Percentiles rank a stretch among this genome's conserved stretches.
These are phyloP conservation scores for Mimumesa dahlbomi DNA, from an alignment of 2,888 invertebrate species.

Conservation along the genomic window DNA sequence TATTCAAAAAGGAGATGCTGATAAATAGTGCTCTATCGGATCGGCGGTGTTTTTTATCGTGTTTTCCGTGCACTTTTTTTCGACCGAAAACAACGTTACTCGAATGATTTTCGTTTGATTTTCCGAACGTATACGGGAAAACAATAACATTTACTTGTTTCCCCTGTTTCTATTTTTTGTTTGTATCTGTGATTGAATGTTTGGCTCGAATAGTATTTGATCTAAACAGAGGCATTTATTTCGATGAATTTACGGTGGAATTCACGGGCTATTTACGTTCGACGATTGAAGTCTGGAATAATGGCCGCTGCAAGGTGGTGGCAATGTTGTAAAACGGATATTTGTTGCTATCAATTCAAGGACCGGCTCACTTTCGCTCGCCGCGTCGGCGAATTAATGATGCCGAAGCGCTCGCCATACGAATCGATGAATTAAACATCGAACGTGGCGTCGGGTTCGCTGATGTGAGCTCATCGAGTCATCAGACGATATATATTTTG, in stretches of 20 bases:
- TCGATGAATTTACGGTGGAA: too few species aligned
- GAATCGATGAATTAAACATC: conserved; percentile 53
- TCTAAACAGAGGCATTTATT: too few species aligned
- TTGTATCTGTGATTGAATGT: too few species aligned
- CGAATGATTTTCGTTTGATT: too few species aligned
- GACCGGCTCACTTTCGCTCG: conserved; percentile 19
- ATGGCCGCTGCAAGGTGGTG: too few species aligned
- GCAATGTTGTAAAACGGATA: neutral
- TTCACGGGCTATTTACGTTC: too few species aligned
- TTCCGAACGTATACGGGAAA: too few species aligned
- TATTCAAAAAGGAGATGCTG: neutral
- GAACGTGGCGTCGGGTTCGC: neutral
- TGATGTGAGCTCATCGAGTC: conserved; percentile 6
- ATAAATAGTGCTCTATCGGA: neutral
- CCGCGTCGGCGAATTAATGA: conserved; percentile 19
- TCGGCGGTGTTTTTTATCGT: neutral
- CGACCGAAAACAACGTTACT: too few species aligned
- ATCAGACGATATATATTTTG: neutral
- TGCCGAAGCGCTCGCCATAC: conserved; percentile 5
- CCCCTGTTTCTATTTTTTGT: too few species aligned
- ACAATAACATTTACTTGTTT: too few species aligned
- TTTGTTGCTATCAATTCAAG: conserved; percentile 14
- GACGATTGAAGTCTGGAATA: too few species aligned
- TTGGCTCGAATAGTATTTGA: too few species aligned
- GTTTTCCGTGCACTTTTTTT: neutral